Conservation (phyloP, 1,140 invertebrate genomes). For the Leptinotarsa texana region DNA sequence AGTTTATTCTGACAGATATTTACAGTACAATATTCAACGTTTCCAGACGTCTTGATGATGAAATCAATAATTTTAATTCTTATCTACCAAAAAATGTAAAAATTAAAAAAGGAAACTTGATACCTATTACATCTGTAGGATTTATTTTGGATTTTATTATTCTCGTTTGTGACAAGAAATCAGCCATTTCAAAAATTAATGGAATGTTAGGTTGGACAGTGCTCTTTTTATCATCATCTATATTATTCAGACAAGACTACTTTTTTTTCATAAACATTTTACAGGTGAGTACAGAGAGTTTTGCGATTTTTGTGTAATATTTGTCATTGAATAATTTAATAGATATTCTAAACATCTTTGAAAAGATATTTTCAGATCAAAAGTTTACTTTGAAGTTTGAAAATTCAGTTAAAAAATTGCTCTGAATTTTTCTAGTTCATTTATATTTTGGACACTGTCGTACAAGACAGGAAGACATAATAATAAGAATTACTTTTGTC, state of each 20-base stretch:
- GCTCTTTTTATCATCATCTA: conserved; percentile 27
- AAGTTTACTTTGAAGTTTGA: too few species aligned
- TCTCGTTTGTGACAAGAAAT: conserved; percentile 16
- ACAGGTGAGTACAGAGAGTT: conserved; percentile 29
- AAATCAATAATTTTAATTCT: conserved; percentile 6
- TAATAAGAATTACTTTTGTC: not conserved
- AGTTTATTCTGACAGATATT: conserved; percentile 26
- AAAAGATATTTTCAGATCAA: too few species aligned
- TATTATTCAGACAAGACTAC: conserved; percentile 27
- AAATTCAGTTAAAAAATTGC: too few species aligned
- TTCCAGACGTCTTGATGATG: conserved; percentile 10
- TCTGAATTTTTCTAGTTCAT: too few species aligned
- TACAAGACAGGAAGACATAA: not conserved
- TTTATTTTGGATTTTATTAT: conserved; percentile 28
- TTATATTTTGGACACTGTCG: too few species aligned
- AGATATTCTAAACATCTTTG: too few species aligned
- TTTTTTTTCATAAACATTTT: conserved; percentile 30
- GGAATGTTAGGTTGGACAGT: conserved; percentile 37
- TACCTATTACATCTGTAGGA: conserved; percentile 29
- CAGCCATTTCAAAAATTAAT: conserved; percentile 31
- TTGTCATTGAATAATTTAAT: not conserved
- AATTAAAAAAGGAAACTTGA: conserved; percentile 22
- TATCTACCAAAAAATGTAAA: conserved; percentile 28
- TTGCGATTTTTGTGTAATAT: too few species aligned
- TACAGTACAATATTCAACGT: conserved; percentile 23